A percentile compares a stretch with the other conserved stretches of the same genome.
Conservation (phyloP, 2,113 vertebrate species). For the Muntiacus reevesi region DNA sequence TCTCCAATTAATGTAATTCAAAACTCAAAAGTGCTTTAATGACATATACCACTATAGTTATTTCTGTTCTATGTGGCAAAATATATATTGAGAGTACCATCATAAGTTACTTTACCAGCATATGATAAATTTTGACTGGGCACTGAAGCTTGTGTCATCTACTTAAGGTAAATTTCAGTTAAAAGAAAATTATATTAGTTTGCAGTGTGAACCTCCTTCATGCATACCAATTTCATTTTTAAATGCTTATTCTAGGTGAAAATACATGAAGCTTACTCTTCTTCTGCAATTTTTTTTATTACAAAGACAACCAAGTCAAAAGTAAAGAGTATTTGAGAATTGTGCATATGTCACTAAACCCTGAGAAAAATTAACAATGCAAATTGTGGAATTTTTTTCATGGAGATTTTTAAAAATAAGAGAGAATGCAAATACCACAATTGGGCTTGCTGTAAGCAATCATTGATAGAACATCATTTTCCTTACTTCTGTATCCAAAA, state of each 20-base stretch:
- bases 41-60: background rate
- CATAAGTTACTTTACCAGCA: background rate
- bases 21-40: background rate
- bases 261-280: background rate
- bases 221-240: background rate
- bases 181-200: background rate
- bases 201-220: background rate
- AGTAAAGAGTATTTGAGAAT: background rate
- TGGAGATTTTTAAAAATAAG: background rate
- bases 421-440: background rate
- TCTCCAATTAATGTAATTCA: background rate
- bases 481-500: background rate
- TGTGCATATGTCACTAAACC: background rate
- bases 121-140: background rate
- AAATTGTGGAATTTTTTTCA: background rate
- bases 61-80: background rate
- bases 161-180: background rate
- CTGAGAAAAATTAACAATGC: background rate
- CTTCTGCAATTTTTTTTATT: background rate
- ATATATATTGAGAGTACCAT: background rate
- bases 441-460: background rate
- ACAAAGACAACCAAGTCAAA: background rate
- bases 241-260: background rate
- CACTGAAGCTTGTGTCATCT: background rate
- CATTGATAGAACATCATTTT: background rate